Percentiles rank a stretch among this genome's conserved stretches.
Evolutionary conservation across 2,888 invertebrate genomes (phyloP).

Genomic region (Caradrina clavipalpis): DNA sequence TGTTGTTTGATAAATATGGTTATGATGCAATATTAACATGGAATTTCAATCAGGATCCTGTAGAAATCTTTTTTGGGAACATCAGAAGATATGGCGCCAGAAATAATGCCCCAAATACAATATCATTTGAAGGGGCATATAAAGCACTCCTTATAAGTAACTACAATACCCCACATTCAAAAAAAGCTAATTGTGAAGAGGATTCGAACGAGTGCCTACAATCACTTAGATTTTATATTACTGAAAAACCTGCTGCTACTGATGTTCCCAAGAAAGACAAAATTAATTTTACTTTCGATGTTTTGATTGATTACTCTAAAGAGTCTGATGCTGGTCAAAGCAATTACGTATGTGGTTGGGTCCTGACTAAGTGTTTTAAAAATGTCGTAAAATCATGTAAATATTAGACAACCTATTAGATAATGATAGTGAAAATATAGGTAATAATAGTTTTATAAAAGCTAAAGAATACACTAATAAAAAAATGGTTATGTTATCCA

Average conservation of each 20-base stretch:
- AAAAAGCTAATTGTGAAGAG: neutral
- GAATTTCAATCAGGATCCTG: constrained; percentile 4
- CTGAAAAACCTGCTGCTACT: neutral
- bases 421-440: neutral
- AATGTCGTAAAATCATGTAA: constrained; percentile 18
- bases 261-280: constrained; percentile 6
- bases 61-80: constrained; percentile 10
- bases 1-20: constrained; percentile 11
- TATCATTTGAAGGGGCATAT: constrained; percentile 1
- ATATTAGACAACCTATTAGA: neutral
- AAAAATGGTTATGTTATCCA: neutral
- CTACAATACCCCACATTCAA: neutral
- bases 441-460: neutral
- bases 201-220: neutral
- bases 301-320: neutral
- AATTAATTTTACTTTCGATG: neutral
- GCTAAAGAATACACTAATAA: neutral
- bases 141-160: neutral
- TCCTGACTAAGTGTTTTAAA: constrained; percentile 28
- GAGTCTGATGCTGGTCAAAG: constrained; percentile 17
- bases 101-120: constrained; percentile 8
- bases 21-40: constrained; percentile 7
- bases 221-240: neutral
- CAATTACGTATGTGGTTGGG: constrained; percentile 34
- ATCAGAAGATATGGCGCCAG: constrained; percentile 6